Conservation (phyloP, 2,888 invertebrate genomes). For the Dicranocentrus wangi region DNA sequence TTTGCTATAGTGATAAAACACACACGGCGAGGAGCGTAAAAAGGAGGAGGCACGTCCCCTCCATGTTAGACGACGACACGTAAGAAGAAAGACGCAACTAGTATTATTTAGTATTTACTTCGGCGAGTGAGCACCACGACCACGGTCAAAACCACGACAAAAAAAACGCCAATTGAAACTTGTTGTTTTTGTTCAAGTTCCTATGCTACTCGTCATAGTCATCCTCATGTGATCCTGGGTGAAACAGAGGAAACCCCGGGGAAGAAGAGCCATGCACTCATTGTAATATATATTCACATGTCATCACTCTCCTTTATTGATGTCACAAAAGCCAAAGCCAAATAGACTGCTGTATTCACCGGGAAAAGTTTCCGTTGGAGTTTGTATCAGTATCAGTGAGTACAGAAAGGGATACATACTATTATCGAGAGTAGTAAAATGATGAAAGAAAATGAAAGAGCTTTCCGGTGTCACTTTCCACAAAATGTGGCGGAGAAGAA, state of each 20-base stretch:
- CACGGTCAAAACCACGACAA: neutral
- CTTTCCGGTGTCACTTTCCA: conserved; percentile 34
- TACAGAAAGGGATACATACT: neutral
- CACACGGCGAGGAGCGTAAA: too few relatives aligned
- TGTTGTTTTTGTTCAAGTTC: neutral
- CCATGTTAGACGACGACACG: too few relatives aligned
- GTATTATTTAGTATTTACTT: too few relatives aligned
- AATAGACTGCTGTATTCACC: conserved; percentile 19
- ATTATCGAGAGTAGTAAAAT: conserved; percentile 7
- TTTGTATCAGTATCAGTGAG: neutral
- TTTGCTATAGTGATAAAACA: neutral
- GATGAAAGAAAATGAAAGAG: conserved; percentile 44
- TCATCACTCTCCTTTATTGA: conserved; percentile 60
- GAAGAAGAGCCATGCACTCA: neutral
- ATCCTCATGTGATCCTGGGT: neutral
- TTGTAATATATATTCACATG: conserved; percentile 34
- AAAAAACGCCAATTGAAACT: neutral
- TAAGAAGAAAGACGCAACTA: neutral
- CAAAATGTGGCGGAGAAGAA: conserved; percentile 26
- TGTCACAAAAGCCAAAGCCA: conserved; percentile 48
- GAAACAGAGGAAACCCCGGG: conserved; percentile 18
- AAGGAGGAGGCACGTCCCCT: too few relatives aligned
- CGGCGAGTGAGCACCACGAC: neutral
- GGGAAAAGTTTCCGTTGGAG: conserved; percentile 33
- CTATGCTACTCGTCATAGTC: too few relatives aligned